Evolutionary conservation across 2,888 invertebrate species (phyloP), one percentile per base, ranked within the genome.

Genomic region (Lasioglossum vierecki): DNA sequence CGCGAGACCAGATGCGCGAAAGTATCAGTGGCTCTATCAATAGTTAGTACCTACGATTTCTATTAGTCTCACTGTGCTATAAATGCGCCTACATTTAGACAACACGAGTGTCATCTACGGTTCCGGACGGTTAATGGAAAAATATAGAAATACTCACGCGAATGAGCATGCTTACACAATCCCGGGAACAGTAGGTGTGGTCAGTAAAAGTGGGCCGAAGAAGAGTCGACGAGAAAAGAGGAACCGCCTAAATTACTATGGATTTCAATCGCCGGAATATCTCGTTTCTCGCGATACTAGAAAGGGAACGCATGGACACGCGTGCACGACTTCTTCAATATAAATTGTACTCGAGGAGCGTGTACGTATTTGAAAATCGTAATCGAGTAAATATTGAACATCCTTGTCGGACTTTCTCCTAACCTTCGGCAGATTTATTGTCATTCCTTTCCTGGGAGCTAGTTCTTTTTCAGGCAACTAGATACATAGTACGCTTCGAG

Each of bases 1-100:
- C 44, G 26, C 46, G 44, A 6, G 77, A 78, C 82, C 86, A 82
- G 85, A 85, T 79, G 79, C 44, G 13, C 41, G 6, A 57, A 46
- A 79, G 70, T 86, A 81, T 57, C 41, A 2, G 11, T 41, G 41
- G 11, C 41, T 41, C 41, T 41, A 41, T 44, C 44, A 44, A 44
- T 13, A 44, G 44, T 44, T 44, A 13, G 44, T 3, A 13, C 44
- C 13, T 44, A 44, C 44, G 11, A 44, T 13, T 44, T 44, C 44
- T 44, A 44, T 46, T 46, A 46, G 15, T 53, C 53, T 22, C 22
- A 18, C 2, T 5, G 22, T 53, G 53, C 22, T 44, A 44, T 44
- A 44, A 44, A n/a, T n/a, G 57, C n/a, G 26, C 11, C 11, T 4
- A n/a, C 4, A n/a, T 57, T 9, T 9, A 11, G 9, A 9, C 9